phyloP scores from a whole-genome alignment of 2,113 vertebrate genomes.

The Hemicordylus capensis region DNA sequence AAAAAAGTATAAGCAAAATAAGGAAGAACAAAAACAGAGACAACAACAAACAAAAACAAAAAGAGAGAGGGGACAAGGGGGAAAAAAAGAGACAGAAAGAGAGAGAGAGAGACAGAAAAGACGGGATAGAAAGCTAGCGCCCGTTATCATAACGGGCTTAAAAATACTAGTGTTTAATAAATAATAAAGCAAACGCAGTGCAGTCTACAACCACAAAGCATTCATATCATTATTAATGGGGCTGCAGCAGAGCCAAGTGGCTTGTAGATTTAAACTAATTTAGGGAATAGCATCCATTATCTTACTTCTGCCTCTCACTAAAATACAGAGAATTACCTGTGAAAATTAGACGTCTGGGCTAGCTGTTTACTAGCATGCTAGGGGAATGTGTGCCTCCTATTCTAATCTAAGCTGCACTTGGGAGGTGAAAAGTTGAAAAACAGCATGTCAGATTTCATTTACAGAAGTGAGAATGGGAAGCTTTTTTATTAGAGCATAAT shows the following conservation, averaged over 20 bases:
- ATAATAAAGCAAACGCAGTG: neutral
- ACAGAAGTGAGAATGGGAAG: neutral
- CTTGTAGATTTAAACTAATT: neutral
- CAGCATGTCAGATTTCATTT: neutral
- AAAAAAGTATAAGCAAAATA: no score
- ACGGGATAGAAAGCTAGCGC: no score
- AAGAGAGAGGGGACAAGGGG: no score
- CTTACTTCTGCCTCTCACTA: neutral
- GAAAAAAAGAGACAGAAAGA: no score
- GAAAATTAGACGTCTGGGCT: neutral
- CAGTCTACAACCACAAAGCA: neutral
- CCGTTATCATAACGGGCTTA: no score
- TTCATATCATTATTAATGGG: neutral
- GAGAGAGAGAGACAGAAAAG: no score
- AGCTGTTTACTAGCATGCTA: neutral
- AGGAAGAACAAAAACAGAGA: no score
- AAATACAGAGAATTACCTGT: neutral
- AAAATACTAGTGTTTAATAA: no score
- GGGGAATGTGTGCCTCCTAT: neutral
- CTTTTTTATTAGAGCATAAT: neutral
- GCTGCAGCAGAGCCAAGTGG: neutral
- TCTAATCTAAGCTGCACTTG: slow-evolving; percentile 1
- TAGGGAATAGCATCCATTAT: neutral
- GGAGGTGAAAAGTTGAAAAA: neutral
- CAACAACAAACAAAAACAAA: no score